Conservation (phyloP, 2,888 invertebrate species). For the Spilosoma lubricipeda region DNA sequence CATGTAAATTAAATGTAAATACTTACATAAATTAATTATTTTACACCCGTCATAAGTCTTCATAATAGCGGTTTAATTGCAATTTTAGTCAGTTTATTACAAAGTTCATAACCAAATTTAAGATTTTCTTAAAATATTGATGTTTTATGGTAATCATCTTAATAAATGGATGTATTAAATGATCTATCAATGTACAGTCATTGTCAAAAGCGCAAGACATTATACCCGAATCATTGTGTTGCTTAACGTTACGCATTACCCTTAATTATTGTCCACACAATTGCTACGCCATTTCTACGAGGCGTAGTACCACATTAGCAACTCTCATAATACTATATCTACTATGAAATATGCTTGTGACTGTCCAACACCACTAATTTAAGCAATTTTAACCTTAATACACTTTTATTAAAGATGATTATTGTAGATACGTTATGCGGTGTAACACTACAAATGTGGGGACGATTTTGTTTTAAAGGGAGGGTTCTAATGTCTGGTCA, state of each 20-base stretch:
- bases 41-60: slow-evolving; percentile 32
- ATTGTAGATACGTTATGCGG: slow-evolving; percentile 54
- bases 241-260: slow-evolving; percentile 67
- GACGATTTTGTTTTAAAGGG: slow-evolving; percentile 78
- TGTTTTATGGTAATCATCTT: slow-evolving; percentile 22
- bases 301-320: slow-evolving; percentile 78
- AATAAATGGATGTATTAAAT: slow-evolving; percentile 25
- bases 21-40: slow-evolving; percentile 31
- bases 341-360: slow-evolving; percentile 78
- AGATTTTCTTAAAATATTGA: slow-evolving; percentile 14
- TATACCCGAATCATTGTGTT: slow-evolving; percentile 69
- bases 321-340: slow-evolving; percentile 81
- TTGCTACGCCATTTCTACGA: slow-evolving; percentile 73
- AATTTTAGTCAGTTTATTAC: slow-evolving; percentile 36
- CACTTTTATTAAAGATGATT: slow-evolving; percentile 59
- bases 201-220: slow-evolving; percentile 76
- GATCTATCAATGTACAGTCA: slow-evolving; percentile 58
- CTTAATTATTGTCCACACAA: slow-evolving; percentile 82
- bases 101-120: slow-evolving; percentile 16
- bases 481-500: slow-evolving; percentile 83
- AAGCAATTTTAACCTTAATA: slow-evolving; percentile 60
- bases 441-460: slow-evolving; percentile 58
- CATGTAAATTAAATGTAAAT: slow-evolving; percentile 24
- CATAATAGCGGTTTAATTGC: slow-evolving; percentile 32
- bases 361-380: slow-evolving; percentile 51